A percentile compares a stretch with the other conserved stretches of the same genome.
phyloP scores from a whole-genome alignment of 1,140 invertebrate species.

The Meloidogyne floridensis region DNA sequence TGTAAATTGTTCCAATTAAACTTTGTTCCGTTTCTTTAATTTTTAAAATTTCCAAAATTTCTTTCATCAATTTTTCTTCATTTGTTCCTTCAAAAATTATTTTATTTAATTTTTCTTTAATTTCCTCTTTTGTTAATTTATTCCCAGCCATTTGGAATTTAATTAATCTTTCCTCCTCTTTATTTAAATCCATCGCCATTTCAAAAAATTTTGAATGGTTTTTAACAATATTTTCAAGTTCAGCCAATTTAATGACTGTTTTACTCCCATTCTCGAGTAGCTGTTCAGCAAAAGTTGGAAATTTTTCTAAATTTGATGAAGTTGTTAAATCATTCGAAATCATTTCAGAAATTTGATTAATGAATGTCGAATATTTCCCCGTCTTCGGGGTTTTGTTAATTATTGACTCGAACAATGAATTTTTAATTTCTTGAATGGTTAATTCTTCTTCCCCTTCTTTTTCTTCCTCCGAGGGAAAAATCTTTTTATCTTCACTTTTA shows the following conservation, averaged over 20 bases:
- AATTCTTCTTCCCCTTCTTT: too few relatives aligned
- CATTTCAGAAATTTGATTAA: not conserved
- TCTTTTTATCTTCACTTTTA: too few relatives aligned
- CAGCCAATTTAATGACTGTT: not conserved
- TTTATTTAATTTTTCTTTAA: not conserved
- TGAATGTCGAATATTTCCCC: not conserved
- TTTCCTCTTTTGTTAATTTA: not conserved
- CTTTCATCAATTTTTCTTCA: conserved; percentile 10
- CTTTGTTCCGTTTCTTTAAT: not conserved
- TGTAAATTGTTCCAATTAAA: not conserved
- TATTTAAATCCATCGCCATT: not conserved
- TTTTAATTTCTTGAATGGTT: not conserved
- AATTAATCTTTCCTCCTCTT: not conserved
- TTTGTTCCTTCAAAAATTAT: not conserved
- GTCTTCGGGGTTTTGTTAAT: not conserved
- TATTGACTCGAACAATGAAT: not conserved
- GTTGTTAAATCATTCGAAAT: not conserved
- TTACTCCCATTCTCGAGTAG: not conserved
- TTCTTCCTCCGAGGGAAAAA: too few relatives aligned
- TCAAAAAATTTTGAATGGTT: not conserved
- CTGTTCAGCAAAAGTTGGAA: not conserved
- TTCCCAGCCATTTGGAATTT: not conserved
- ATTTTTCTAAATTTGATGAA: not conserved
- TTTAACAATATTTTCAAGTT: not conserved
- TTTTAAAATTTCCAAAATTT: not conserved